Percentiles rank a stretch among this genome's conserved stretches.
Evolutionary conservation across 1,140 invertebrate genomes (phyloP).

Genomic region (Ostrea edulis): DNA sequence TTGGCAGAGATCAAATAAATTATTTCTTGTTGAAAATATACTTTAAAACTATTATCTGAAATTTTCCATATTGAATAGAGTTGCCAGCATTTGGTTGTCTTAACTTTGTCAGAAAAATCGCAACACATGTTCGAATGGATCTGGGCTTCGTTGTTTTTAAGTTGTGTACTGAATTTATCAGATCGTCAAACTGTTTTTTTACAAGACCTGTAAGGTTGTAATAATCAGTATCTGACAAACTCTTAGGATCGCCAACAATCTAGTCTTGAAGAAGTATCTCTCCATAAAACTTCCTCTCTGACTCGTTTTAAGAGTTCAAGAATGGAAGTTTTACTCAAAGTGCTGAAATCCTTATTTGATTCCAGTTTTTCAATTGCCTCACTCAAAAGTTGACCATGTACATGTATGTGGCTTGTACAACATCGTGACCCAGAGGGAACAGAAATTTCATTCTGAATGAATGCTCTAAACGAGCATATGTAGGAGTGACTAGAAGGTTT

Average conservation of each 20-base stretch:
- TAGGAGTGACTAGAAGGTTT: not conserved
- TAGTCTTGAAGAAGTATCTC: not conserved
- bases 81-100: too few species aligned
- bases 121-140: constrained; percentile 29
- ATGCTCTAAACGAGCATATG: not conserved
- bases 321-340: too few species aligned
- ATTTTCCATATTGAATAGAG: too few species aligned
- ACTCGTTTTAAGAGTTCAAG: not conserved
- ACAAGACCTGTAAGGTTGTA: not conserved
- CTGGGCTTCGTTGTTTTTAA: not conserved
- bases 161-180: not conserved
- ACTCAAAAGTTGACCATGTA: too few species aligned
- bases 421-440: not conserved
- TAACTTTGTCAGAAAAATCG: constrained; percentile 30
- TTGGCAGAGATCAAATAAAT: too few species aligned
- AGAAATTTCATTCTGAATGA: not conserved
- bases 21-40: too few species aligned
- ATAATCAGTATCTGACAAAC: constrained; percentile 24
- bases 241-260: constrained; percentile 17
- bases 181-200: not conserved
- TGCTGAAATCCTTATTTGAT: too few species aligned
- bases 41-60: too few species aligned
- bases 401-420: not conserved
- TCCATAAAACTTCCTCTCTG: not conserved
- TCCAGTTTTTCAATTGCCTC: too few species aligned